Evolutionary conservation across 2,797 vertebrate genomes (phyloP).

Genomic region (Varecia variegata): DNA sequence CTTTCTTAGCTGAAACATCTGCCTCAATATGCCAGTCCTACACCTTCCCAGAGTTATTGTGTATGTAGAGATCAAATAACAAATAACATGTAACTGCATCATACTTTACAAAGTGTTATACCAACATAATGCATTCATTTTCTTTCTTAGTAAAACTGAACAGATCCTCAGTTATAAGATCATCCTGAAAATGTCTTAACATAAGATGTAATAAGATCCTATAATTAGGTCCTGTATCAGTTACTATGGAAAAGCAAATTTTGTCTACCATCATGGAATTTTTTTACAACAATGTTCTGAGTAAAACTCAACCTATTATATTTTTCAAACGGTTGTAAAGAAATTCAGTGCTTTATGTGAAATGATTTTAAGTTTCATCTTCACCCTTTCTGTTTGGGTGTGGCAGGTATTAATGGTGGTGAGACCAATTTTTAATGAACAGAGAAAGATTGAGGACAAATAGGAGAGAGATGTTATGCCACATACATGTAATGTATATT

Average conservation of each 20-base stretch:
- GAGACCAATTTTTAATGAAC: neutral
- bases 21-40: neutral
- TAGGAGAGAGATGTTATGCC: neutral
- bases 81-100: neutral
- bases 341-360: neutral
- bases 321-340: neutral
- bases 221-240: neutral
- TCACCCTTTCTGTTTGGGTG: neutral
- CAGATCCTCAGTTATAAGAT: neutral
- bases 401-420: neutral
- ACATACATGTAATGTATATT: neutral
- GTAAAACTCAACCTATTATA: constrained; percentile 7
- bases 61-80: neutral
- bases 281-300: neutral
- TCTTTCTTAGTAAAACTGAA: neutral
- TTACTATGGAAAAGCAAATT: neutral
- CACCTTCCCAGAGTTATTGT: neutral
- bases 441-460: neutral
- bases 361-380: neutral
- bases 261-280: neutral
- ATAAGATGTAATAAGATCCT: neutral
- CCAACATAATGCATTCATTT: constrained; percentile 2
- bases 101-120: neutral
- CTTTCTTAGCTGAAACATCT: neutral
- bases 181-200: neutral